Conservation (phyloP, 2,113 vertebrate species). For the Rhinogobius similis region DNA sequence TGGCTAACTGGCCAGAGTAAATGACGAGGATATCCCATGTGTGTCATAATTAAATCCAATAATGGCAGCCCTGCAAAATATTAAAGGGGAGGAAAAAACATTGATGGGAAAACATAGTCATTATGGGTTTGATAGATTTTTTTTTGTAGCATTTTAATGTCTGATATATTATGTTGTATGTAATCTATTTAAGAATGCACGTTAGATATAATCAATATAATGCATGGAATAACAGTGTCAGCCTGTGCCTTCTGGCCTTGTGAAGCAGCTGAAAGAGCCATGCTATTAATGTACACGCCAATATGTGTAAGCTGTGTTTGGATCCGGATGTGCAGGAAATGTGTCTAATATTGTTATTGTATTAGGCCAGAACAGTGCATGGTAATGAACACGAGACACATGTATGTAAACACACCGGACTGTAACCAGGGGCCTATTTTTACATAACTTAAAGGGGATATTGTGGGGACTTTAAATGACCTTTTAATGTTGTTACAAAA, state of each 20-base stretch:
- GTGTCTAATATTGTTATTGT: not conserved
- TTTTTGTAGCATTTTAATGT: no score
- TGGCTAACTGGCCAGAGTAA: no score
- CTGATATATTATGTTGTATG: not conserved
- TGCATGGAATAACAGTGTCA: not conserved
- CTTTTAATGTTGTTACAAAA: no score
- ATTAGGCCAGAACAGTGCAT: not conserved
- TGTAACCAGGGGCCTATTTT: not conserved
- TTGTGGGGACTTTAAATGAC: no score
- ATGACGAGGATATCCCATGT: no score
- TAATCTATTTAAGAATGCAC: not conserved
- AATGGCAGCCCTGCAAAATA: no score
- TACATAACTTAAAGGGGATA: no score
- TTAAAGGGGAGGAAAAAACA: no score
- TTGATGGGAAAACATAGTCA: not conserved
- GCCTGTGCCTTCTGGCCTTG: not conserved
- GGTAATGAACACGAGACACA: constrained; percentile 1
- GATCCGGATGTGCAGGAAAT: not conserved
- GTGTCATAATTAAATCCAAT: no score
- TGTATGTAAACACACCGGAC: not conserved
- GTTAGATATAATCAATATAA: not conserved
- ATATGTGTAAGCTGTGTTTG: not conserved
- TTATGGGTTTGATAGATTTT: not conserved
- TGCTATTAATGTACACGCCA: not conserved
- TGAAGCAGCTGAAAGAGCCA: not conserved